Evolutionary conservation across 2,113 vertebrate genomes (phyloP).

Genomic region (Mixornis gularis): DNA sequence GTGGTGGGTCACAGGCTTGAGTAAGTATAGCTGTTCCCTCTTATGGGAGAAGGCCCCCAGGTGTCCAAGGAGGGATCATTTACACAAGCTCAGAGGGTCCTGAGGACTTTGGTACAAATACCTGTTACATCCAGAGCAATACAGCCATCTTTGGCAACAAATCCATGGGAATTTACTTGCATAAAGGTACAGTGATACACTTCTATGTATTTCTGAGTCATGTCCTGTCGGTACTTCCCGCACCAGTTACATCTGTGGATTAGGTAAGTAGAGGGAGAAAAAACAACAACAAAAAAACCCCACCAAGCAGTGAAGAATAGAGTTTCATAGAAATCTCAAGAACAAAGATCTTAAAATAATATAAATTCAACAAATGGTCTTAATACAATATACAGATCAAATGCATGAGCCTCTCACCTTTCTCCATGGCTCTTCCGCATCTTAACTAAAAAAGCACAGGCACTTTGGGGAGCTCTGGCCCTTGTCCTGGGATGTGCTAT

Average conservation of each 20-base stretch:
- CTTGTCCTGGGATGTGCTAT: neutral
- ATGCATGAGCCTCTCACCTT: neutral
- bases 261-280: neutral
- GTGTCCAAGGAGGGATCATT: neutral
- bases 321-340: neutral
- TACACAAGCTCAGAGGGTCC: neutral
- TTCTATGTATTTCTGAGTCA: conserved; percentile 40
- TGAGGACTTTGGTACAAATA: neutral
- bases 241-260: neutral
- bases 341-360: neutral
- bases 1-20: neutral
- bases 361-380: neutral
- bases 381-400: neutral
- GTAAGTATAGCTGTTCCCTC: neutral
- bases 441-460: neutral
- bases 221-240: neutral
- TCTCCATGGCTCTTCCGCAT: neutral
- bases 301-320: neutral
- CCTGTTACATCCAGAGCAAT: neutral
- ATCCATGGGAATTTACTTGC: neutral
- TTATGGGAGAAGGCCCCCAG: neutral
- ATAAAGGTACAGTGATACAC: neutral
- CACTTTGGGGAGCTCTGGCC: neutral
- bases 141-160: neutral
- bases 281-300: neutral